Evolutionary conservation across 2,113 vertebrate species (phyloP), one percentile per base, ranked within the genome.

Genomic region (Nannospalax galili): DNA sequence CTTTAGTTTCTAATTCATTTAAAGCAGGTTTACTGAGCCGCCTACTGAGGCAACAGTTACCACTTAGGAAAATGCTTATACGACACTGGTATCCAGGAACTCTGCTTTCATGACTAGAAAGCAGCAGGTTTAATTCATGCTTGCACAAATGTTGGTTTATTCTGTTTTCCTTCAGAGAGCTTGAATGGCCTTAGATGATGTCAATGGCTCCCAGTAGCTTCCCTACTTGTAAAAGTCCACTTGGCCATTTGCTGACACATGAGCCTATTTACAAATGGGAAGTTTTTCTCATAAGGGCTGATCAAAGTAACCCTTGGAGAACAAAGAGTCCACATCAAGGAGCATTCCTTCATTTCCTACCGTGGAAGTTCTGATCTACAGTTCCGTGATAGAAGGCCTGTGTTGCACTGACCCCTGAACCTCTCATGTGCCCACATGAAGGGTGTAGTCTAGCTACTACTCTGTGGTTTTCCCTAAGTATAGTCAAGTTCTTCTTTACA

Each of bases 131-230:
- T 85, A 62, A 86, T 82, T 95, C 17, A 86, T 16, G 7, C 24
- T 40, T 78, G 70, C 58, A 48, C 37, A 90, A n/a, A 65, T 86
- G 40, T 84, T 84, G 73, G 48, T 89, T 82, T 82, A 32, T 96
- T 92, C 58, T 90, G 22, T 85, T 92, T 88, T 28, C 35, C 56
- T 48, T 45, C 65, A 84, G 58, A 80, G 84, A 87, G n/a, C 72
- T 65, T 67, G 45, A 84, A 37, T 73, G 17, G 73, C 82, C 64
- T 65, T 42, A 58, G 69, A 72, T 9, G 22, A 28, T 69, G 58
- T 56, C 77, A 90, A 28, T 64, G 24, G 56, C 42, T 91, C 70
- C 40, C 80, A 40, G 88, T 5, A 14, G 69, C 37, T 86, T 84
- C 11, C 19, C 40, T 79, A 15, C 24, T 88, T 26, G 26, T 14